These are phyloP conservation scores for Saguinus oedipus DNA, from an alignment of 2,797 vertebrate species.

Conservation along the genomic window DNA sequence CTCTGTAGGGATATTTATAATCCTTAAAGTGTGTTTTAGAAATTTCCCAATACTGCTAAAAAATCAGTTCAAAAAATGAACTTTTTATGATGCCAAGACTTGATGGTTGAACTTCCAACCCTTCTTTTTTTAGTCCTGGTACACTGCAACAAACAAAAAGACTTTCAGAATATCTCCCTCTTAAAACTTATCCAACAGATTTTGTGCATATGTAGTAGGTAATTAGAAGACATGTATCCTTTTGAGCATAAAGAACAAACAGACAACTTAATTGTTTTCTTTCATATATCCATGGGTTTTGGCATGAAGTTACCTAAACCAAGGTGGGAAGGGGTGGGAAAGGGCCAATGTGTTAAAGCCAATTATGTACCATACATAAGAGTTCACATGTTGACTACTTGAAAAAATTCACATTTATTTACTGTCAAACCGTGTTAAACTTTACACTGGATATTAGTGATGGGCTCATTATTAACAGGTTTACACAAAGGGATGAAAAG, in stretches of 20 bases:
- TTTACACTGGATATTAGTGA: conserved; percentile 99
- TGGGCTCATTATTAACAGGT: conserved; percentile 97
- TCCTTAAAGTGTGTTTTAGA: conserved; percentile 62
- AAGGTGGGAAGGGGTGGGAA: conserved; percentile 48
- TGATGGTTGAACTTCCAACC: conserved; percentile 11
- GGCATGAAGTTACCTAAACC: conserved; percentile 45
- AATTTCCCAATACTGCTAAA: conserved; percentile 75
- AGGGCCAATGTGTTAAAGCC: conserved; percentile 66
- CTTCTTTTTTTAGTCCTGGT: conserved; percentile 1
- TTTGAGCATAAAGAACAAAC: conserved; percentile 41
- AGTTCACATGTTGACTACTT: conserved; percentile 87
- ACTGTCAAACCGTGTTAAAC: conserved; percentile 99
- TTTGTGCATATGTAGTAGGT: conserved; percentile 47
- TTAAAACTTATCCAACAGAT: conserved; percentile 46
- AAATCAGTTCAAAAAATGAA: conserved; percentile 44
- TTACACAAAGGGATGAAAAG: conserved; percentile 94
- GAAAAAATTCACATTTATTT: conserved; percentile 99
- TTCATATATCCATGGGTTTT: background rate
- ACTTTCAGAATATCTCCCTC: conserved; percentile 67
- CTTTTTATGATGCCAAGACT: conserved; percentile 71
- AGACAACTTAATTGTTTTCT: conserved; percentile 57
- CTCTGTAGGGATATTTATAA: background rate
- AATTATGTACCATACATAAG: conserved; percentile 81
- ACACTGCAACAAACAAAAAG: background rate
- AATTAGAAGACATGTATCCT: conserved; percentile 62